Conservation (phyloP, 64 coral and sea anemone genomes). For the Orbicella faveolata region DNA sequence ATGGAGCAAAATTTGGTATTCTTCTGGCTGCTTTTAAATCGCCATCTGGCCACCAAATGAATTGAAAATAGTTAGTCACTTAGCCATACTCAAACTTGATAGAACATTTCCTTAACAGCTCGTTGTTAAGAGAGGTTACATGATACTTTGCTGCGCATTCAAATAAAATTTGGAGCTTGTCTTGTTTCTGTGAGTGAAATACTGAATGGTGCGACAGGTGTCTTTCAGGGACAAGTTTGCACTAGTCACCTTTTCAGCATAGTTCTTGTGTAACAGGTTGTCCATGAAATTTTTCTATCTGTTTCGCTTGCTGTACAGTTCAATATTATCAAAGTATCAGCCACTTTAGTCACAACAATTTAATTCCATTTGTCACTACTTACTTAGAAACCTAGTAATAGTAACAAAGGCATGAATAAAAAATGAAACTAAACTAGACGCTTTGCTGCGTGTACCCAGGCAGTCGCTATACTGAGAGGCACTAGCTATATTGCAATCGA, state of each 20-base stretch:
- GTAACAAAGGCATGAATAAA: too few relatives aligned
- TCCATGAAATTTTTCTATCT: slow-evolving; percentile 34
- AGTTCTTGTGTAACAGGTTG: slow-evolving; percentile 22
- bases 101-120: slow-evolving; percentile 29
- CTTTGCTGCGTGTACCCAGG: too few relatives aligned
- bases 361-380: too few relatives aligned
- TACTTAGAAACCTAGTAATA: too few relatives aligned
- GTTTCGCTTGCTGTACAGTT: not conserved
- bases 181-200: not conserved
- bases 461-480: too few relatives aligned
- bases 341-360: too few relatives aligned
- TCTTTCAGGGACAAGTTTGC: not conserved
- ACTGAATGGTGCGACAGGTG: not conserved
- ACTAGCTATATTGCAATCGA: too few relatives aligned
- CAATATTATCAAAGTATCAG: too few relatives aligned
- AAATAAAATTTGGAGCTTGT: not conserved
- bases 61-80: slow-evolving; percentile 1
- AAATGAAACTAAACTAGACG: too few relatives aligned
- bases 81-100: not conserved
- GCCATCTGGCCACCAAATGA: slow-evolving; percentile 22
- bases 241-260: not conserved
- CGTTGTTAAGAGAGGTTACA: not conserved
- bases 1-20: not conserved
- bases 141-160: not conserved
- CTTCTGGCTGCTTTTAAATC: slow-evolving; percentile 1